Evolutionary conservation across 2,888 invertebrate species (phyloP).

Genomic region (Dusona sp.): DNA sequence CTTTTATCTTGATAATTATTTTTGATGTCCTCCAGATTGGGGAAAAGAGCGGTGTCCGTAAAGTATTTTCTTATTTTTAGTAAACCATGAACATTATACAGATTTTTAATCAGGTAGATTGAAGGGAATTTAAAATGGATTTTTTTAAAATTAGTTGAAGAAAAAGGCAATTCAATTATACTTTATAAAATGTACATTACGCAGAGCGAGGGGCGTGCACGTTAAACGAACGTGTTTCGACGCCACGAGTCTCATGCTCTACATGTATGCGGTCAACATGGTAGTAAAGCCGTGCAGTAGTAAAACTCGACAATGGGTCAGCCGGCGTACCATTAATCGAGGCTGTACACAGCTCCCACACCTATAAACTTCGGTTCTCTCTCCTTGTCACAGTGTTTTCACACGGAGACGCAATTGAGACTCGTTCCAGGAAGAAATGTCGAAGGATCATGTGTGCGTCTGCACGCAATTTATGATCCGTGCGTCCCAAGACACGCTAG

Average conservation of each 20-base stretch:
- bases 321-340: conserved; percentile 47
- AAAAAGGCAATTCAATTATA: conserved; percentile 35
- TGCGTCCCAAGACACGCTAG: neutral
- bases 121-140: conserved; percentile 4
- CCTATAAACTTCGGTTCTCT: conserved; percentile 5
- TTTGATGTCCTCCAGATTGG: neutral
- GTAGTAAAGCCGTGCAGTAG: conserved; percentile 61
- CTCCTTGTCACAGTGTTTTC: conserved; percentile 32
- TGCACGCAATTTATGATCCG: conserved; percentile 7
- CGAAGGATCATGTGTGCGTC: conserved; percentile 8
- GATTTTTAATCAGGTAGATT: neutral
- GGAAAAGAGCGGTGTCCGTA: neutral
- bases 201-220: conserved; percentile 26
- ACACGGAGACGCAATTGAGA: conserved; percentile 26
- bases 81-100: neutral
- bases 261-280: conserved; percentile 48
- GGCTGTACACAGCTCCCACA: conserved; percentile 6
- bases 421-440: conserved; percentile 21
- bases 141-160: neutral
- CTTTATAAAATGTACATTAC: conserved; percentile 37
- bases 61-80: neutral
- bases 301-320: conserved; percentile 62
- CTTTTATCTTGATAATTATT: neutral
- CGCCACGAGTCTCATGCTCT: conserved; percentile 17
- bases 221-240: conserved; percentile 28